Evolutionary conservation across 2,888 invertebrate genomes (phyloP).

Genomic region (Tenthredo amoena): DNA sequence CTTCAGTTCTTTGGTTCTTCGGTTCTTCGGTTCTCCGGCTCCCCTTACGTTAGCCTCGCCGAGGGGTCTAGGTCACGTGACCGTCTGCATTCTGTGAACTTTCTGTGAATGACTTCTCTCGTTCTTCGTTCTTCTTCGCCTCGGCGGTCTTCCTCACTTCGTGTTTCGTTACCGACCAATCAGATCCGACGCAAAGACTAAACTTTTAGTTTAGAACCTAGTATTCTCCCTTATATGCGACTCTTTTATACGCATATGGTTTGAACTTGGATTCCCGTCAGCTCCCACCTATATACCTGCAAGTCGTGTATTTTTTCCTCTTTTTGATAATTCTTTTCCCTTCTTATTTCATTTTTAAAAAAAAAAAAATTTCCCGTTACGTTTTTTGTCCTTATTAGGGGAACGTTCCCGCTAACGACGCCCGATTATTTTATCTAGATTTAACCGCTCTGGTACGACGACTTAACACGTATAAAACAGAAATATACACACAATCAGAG

Average conservation of each 20-base stretch:
- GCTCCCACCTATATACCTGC: not conserved
- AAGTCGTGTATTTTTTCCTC: not conserved
- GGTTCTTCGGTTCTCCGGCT: not conserved
- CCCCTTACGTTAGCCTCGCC: slow-evolving; percentile 18
- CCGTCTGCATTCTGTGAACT: slow-evolving; percentile 71
- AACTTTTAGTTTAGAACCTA: not conserved
- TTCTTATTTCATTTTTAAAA: not conserved
- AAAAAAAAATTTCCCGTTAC: no score
- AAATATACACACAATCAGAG: not conserved
- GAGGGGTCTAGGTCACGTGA: slow-evolving; percentile 62
- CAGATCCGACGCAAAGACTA: slow-evolving; percentile 56
- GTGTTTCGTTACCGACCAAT: slow-evolving; percentile 62
- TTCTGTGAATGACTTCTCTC: slow-evolving; percentile 75
- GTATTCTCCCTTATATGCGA: not conserved
- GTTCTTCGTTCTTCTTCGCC: not conserved
- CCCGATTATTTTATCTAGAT: not conserved
- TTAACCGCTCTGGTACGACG: not conserved
- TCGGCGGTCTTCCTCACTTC: not conserved
- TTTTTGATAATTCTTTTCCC: not conserved
- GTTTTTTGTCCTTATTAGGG: not conserved
- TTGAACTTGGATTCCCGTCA: not conserved
- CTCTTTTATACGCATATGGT: no score
- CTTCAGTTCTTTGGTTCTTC: not conserved
- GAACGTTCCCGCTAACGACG: not conserved
- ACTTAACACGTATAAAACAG: not conserved